These are phyloP conservation scores for Lepidostoma basale DNA, from an alignment of 1,140 invertebrate species.

Conservation along the genomic window DNA sequence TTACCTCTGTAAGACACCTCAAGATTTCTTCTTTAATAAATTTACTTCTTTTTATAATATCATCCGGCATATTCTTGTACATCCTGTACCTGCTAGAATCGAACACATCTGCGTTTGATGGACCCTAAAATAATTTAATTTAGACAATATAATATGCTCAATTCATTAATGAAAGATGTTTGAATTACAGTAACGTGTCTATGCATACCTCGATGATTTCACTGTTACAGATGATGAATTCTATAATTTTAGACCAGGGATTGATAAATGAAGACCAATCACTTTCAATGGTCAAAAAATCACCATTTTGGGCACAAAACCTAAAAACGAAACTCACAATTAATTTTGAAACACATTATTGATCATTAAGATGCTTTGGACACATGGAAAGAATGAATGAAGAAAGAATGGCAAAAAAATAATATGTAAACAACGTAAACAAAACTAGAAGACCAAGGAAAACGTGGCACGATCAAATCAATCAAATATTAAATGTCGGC, in stretches of 20 bases:
- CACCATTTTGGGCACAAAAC: constrained; percentile 83
- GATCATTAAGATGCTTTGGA: too few species aligned
- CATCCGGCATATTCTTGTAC: constrained; percentile 57
- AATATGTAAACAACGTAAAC: too few species aligned
- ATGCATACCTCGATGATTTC: constrained; percentile 72
- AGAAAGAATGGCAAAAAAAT: too few species aligned
- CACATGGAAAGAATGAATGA: too few species aligned
- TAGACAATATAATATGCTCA: too few species aligned
- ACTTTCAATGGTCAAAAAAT: constrained; percentile 82
- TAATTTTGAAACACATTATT: too few species aligned
- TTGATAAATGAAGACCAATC: constrained; percentile 95
- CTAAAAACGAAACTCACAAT: too few species aligned
- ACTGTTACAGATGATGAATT: constrained; percentile 91
- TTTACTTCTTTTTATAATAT: constrained; percentile 66
- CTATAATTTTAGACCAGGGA: constrained; percentile 89
- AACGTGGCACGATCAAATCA: too few species aligned
- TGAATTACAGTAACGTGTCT: constrained; percentile 13
- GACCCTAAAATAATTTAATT: constrained; percentile 66
- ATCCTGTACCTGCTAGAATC: constrained; percentile 53
- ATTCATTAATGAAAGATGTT: too few species aligned
- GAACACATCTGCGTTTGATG: constrained; percentile 73
- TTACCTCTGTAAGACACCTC: constrained; percentile 70
- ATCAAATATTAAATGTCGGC: too few species aligned
- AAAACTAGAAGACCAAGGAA: too few species aligned
- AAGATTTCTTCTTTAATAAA: constrained; percentile 72